A percentile compares a stretch with the other conserved stretches of the same genome.
Evolutionary conservation across 2,113 vertebrate species (phyloP).

Genomic region (Zapornia atra): DNA sequence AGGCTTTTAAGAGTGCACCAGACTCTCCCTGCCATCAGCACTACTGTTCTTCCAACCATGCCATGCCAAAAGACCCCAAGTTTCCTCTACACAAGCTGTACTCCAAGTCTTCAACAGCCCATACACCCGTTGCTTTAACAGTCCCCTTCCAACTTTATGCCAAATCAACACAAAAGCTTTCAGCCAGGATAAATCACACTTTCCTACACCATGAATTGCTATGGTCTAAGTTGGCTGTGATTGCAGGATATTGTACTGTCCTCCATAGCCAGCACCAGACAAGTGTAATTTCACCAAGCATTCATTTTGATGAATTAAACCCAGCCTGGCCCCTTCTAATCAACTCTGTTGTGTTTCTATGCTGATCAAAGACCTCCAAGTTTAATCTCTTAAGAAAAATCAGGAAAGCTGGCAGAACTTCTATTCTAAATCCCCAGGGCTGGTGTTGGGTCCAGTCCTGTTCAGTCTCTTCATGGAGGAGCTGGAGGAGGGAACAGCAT

Average conservation of each 20-base stretch:
- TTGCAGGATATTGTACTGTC: not conserved
- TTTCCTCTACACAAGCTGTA: not conserved
- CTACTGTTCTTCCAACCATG: not conserved
- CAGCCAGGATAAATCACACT: not conserved
- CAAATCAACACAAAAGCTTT: not conserved
- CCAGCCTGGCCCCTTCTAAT: not conserved
- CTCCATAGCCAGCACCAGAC: not conserved
- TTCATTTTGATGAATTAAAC: not conserved
- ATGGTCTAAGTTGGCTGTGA: not conserved
- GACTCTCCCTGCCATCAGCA: not conserved
- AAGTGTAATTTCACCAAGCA: not conserved
- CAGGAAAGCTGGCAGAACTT: not conserved
- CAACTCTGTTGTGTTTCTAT: not conserved
- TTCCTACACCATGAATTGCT: not conserved
- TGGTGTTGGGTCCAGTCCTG: too few species aligned
- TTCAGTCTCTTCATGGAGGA: too few species aligned
- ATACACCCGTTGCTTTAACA: accelerated
- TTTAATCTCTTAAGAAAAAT: not conserved
- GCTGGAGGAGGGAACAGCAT: too few species aligned
- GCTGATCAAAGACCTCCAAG: not conserved
- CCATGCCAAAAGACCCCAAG: too few species aligned
- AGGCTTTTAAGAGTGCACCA: not conserved
- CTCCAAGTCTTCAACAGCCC: not conserved
- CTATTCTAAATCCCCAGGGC: too few species aligned
- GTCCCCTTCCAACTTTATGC: not conserved